phyloP scores from a whole-genome alignment of 2,113 vertebrate species.

The Catagonus wagneri region DNA sequence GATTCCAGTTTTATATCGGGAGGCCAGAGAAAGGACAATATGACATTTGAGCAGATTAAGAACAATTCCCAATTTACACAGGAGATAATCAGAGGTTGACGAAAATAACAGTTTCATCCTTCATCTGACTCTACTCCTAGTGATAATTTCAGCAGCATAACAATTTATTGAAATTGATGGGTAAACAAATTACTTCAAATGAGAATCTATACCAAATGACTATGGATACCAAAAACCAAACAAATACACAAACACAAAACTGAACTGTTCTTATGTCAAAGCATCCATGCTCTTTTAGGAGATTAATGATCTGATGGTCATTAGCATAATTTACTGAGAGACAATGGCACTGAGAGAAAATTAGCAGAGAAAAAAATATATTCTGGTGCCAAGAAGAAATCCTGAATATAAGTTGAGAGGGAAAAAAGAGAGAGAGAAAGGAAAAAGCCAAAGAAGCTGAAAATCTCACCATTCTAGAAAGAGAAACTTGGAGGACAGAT shows the following conservation, averaged over 20 bases:
- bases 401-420: constrained; percentile 38
- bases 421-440: neutral
- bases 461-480: constrained; percentile 50
- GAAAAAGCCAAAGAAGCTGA: neutral
- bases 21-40: constrained; percentile 46
- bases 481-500: constrained; percentile 66
- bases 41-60: constrained; percentile 63
- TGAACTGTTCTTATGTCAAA: constrained; percentile 84
- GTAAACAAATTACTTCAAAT: constrained; percentile 79
- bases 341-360: constrained; percentile 63
- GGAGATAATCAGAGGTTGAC: constrained; percentile 9
- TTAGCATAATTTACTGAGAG: constrained; percentile 81
- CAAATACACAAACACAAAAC: constrained; percentile 73
- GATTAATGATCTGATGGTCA: constrained; percentile 84
- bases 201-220: constrained; percentile 79
- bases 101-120: constrained; percentile 71
- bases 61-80: constrained; percentile 50
- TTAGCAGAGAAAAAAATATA: neutral
- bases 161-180: constrained; percentile 85
- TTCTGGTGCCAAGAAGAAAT: neutral
- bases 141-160: constrained; percentile 81
- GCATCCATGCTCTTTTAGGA: constrained; percentile 78
- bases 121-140: constrained; percentile 81
- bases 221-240: constrained; percentile 71
- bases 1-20: constrained; percentile 41